Evolutionary conservation across 1,140 invertebrate species (phyloP).

Genomic region (Cataglyphis hispanica): DNA sequence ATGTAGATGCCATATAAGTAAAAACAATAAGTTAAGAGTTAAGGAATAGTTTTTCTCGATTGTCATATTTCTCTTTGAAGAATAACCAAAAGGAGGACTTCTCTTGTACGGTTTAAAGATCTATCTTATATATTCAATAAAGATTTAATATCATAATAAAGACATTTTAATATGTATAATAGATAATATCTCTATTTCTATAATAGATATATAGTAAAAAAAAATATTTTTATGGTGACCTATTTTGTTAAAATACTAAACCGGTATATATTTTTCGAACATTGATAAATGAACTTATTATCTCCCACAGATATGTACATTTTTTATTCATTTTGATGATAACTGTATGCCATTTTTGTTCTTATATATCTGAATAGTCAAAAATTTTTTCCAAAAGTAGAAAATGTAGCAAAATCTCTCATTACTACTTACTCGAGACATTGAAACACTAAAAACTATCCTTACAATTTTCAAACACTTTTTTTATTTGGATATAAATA

Average conservation of each 20-base stretch:
- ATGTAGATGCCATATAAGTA: not conserved
- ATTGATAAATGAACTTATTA: constrained; percentile 1
- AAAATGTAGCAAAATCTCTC: not conserved
- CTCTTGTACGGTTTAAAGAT: not conserved
- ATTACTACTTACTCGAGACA: not conserved
- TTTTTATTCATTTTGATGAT: not conserved
- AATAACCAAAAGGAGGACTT: not conserved
- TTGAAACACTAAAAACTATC: not conserved
- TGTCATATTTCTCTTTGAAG: constrained; percentile 33
- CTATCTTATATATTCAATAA: constrained; percentile 17
- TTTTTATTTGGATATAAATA: constrained; percentile 1
- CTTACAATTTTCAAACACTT: not conserved
- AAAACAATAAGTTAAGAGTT: constrained; percentile 32
- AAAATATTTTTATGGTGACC: not conserved
- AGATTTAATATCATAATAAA: not conserved
- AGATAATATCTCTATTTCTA: not conserved
- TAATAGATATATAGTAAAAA: not conserved
- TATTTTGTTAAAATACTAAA: not conserved
- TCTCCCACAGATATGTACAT: not conserved
- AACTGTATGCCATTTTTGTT: not conserved
- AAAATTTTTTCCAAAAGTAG: constrained; percentile 38
- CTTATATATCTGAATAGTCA: not conserved
- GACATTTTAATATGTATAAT: not conserved
- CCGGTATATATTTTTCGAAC: not conserved
- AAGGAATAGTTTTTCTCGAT: constrained; percentile 20